Evolutionary conservation across 2,113 vertebrate species (phyloP), one percentile per base, ranked within the genome.

Genomic region (Ammospiza caudacuta): DNA sequence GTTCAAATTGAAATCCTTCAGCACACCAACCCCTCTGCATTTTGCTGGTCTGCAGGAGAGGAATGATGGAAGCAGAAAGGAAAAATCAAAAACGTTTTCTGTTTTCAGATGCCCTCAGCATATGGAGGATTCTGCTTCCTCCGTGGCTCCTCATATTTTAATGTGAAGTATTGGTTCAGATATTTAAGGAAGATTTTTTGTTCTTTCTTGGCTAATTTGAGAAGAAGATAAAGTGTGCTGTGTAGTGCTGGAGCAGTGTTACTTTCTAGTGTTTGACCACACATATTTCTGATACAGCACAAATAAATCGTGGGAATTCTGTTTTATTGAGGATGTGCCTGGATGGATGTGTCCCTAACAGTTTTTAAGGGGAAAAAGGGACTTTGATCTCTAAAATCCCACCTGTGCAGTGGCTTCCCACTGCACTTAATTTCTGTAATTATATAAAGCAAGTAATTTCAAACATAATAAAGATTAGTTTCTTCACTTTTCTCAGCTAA

Each of bases 101-200:
- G 27, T 31, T 93, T 70, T 25, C n/a, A 41, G 1, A 25, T 37
- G 2, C 33, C 9, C n/a, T 73, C 39, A 23, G 43, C 27, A 0
- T 19, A 5, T 5, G 68, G 29, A 17, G n/a, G 35, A 23, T 79
- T 80, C n/a, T 33, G 24, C 39, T 90, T 2, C 16, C 54, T 64
- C 54, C 3, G 0, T 21, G 18, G 19, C 25, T 87, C 13, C 44
- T 68, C 2, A 0, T 47, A 7, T 52, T 82, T 75, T 18, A 10
- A 44, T 37, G 19, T 27, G 9, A 39, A 20, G 4, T n/a, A 27
- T 20, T 55, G 29, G 0, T 72, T 5, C 7, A 16, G 66, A 59
- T 27, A 28, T 57, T 43, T 52, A 59, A 68, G 49, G 27, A 78
- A 20, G 49, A 24, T 57, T 67, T 78, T 92, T 37, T 15, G 4